Base-by-base conservation (phyloP, 2,797 vertebrate species). In the Neosilurus hyrtlii region DNA sequence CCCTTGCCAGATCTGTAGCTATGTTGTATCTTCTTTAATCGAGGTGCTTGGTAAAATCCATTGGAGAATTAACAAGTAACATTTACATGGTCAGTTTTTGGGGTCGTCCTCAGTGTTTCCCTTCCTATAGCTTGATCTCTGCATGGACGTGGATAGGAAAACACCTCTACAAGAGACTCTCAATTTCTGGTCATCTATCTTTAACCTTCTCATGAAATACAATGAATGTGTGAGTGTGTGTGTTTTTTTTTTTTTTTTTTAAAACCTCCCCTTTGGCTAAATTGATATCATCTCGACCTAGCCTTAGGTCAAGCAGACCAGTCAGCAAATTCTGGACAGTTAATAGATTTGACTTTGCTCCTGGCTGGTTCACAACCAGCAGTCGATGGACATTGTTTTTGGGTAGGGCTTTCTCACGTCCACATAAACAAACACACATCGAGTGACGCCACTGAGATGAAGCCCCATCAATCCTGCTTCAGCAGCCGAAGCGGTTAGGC, bases 271-370 rank as follows among this genome's bases (percentile, higher is more conserved):
- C 30, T 78, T 56, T 70, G 84, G 63, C 26, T 82, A 82, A 26
- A 59, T 71, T 59, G 79, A 88, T 85, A 80, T 88, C 24, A 82
- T 84, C 73, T 83, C 82, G 68, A 81, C 71, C 73, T 61, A 24
- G 51, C 83, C 81, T 70, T 67, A 77, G 81, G 79, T 73, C 66
- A 57, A 66, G n/a, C 57, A n/a, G 84, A 57, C 61, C 52, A 71
- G 88, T 89, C 89, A 89, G 87, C 80, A 75, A 56, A 88, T 68
- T 89, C 77, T 85, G 79, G 79, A 87, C 26, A 62, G 72, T 81
- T 89, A 83, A 88, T 83, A 72, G 24, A 70, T 82, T 61, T 72
- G 89, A 86, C 91, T 90, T 80, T 91, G 90, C 92, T 88, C 90
- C 57, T 74, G 56, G 9, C 57, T 74, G 56, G 9, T 67, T 80